Evolutionary conservation across 2,888 invertebrate genomes (phyloP).

Genomic region (Himalopsyche tibetana): DNA sequence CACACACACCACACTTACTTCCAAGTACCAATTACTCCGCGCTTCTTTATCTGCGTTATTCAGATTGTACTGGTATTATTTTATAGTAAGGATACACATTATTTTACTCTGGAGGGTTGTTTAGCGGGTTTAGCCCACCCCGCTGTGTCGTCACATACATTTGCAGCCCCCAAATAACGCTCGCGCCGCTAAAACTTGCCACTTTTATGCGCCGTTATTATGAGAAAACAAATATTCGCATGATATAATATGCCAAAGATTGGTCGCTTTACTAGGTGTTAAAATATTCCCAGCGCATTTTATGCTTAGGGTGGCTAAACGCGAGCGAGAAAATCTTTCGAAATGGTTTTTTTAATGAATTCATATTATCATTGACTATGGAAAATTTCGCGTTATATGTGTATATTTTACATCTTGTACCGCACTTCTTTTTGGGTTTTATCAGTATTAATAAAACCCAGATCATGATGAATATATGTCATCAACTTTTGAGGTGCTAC

Average conservation of each 20-base stretch:
- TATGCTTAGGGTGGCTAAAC: not conserved
- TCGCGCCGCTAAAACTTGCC: slow-evolving; percentile 21
- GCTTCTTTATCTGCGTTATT: slow-evolving; percentile 36
- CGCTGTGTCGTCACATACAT: slow-evolving; percentile 32
- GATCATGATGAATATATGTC: no score
- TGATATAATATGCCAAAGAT: slow-evolving; percentile 35
- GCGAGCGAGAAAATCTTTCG: no score
- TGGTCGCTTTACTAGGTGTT: slow-evolving; percentile 16
- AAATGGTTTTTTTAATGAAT: no score
- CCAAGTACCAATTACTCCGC: slow-evolving; percentile 32
- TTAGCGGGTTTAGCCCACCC: slow-evolving; percentile 27
- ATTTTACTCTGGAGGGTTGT: slow-evolving; percentile 36
- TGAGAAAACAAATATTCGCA: slow-evolving; percentile 2
- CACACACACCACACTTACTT: not conserved
- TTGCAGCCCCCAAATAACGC: slow-evolving; percentile 34
- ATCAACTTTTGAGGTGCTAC: no score
- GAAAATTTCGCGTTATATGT: no score
- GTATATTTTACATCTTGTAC: no score
- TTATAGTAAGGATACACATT: slow-evolving; percentile 36
- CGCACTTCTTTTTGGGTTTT: no score
- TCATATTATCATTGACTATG: no score
- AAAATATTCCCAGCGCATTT: slow-evolving; percentile 1
- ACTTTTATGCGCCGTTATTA: slow-evolving; percentile 35
- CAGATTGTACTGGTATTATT: slow-evolving; percentile 31
- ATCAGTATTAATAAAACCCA: no score